Base-by-base conservation (phyloP, 30 jellyfish, hydroid and myxozoan species). In the Aurelia coerulea region DNA sequence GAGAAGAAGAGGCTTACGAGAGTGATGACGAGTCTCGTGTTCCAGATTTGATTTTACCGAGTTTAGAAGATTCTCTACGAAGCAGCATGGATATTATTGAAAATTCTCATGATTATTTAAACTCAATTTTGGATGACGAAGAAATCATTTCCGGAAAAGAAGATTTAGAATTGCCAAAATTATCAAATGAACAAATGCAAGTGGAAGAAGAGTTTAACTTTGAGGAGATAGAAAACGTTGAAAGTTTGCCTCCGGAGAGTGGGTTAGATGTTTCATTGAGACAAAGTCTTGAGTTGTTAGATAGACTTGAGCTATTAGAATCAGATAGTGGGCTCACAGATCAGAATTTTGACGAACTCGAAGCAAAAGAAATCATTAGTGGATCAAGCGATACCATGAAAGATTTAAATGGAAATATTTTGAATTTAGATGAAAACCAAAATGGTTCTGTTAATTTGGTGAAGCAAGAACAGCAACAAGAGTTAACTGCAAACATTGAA, bases 211-310 rank as follows among this genome's bases (percentile, higher is more conserved):
- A n/a, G 16, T 29, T 29, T 70, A 14, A 29, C 10, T 64, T 34
- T 11, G 58, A 63, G 59, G 73, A 41, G 3, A n/a, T 34, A 3
- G 12, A 3, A 41, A 46, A 3, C n/a, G 49, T 34, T 3, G 80
- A 69, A 32, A 83, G 79, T 65, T n/a, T 17, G 41, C 92, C 80
- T 19, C 63, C 71, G 17, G 75, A 31, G 18, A 9, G 66, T 31
- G 50, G 68, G 18, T 71, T 84, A 7, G 88, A 31, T 32, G 41
- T 35, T 29, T 17, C 89, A 8, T 64, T 64, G 79, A 53, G 64
- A 34, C 75, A 74, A 53, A 84, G 93, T 73, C 71, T 84, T 12
- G 93, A 84, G 11, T 5, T 84, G 81, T 60, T 84, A 35, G 83
- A 62, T 19, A 78, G 41, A 75, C 76, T 84, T 11, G 93, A 84